phyloP scores from a whole-genome alignment of 2,113 vertebrate species.

The Datnioides undecimradiatus region DNA sequence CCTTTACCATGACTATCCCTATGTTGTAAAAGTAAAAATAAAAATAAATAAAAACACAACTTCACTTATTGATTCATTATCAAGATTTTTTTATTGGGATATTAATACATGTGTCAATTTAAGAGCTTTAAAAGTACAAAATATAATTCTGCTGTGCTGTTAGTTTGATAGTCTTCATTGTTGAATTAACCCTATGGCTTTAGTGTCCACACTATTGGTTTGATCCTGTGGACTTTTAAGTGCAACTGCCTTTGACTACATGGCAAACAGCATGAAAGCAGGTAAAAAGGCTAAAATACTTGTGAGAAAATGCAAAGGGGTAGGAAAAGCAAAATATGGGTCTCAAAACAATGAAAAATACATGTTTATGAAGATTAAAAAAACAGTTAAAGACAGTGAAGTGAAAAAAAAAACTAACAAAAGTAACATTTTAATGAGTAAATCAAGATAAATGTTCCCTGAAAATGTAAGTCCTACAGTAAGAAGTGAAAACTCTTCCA shows the following conservation, averaged over 20 bases:
- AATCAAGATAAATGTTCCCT: slow-evolving; percentile 51
- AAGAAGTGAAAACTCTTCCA: slow-evolving; percentile 18
- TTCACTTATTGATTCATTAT: slow-evolving; percentile 20
- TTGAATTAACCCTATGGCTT: slow-evolving; percentile 21
- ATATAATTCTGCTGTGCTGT: slow-evolving; percentile 35
- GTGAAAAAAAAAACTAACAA: slow-evolving; percentile 35
- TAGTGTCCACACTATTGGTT: slow-evolving; percentile 16
- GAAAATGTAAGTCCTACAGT: slow-evolving; percentile 38
- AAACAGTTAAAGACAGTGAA: slow-evolving; percentile 12
- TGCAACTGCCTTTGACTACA: slow-evolving; percentile 34
- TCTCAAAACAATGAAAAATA: slow-evolving; percentile 24
- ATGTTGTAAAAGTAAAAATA: neutral
- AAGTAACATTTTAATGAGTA: slow-evolving; percentile 25
- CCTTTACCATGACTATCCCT: neutral
- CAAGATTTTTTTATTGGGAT: slow-evolving; percentile 71
- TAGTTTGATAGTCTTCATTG: slow-evolving; percentile 57
- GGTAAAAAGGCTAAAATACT: slow-evolving; percentile 23
- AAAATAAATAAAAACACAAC: slow-evolving; percentile 26
- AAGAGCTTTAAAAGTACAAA: slow-evolving; percentile 56
- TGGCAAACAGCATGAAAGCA: neutral
- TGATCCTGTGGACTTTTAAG: slow-evolving; percentile 41
- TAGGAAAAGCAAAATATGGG: slow-evolving; percentile 22
- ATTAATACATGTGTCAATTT: slow-evolving; percentile 44
- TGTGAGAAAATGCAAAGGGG: neutral
- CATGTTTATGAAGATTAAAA: slow-evolving; percentile 11